These are phyloP conservation scores for Sarcophaga subvicina DNA, from an alignment of 2,888 invertebrate genomes.

Conservation along the genomic window DNA sequence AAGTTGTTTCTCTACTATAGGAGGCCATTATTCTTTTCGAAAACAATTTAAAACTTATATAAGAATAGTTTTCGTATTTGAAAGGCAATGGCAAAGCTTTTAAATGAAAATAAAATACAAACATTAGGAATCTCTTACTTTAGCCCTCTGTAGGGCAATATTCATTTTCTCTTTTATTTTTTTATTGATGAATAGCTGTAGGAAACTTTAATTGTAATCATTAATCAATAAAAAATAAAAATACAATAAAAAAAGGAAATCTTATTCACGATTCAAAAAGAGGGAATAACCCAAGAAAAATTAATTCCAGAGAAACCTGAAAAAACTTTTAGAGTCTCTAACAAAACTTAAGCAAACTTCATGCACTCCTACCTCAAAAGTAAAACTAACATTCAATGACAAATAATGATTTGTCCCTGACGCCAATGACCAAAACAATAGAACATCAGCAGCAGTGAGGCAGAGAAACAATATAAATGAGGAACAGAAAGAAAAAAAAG, in stretches of 20 bases:
- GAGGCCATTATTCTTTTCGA: slow-evolving; percentile 6
- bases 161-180: too few relatives aligned
- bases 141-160: neutral
- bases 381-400: neutral
- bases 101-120: too few relatives aligned
- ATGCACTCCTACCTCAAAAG: neutral
- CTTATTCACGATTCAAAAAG: neutral
- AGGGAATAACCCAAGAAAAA: neutral
- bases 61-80: too few relatives aligned
- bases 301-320: neutral
- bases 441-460: too few relatives aligned
- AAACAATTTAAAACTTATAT: slow-evolving; percentile 21
- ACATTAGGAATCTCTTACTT: neutral
- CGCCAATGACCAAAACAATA: neutral
- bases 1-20: neutral
- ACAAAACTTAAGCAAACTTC: neutral
- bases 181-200: neutral
- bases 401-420: slow-evolving; percentile 12
- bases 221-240: neutral
- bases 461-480: neutral
- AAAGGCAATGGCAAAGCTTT: too few relatives aligned
- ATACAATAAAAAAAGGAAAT: neutral
- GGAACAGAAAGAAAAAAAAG: neutral
- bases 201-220: neutral
- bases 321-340: neutral